Evolutionary conservation across 2,888 invertebrate species (phyloP).

Genomic region (Drosophila engyochracea): DNA sequence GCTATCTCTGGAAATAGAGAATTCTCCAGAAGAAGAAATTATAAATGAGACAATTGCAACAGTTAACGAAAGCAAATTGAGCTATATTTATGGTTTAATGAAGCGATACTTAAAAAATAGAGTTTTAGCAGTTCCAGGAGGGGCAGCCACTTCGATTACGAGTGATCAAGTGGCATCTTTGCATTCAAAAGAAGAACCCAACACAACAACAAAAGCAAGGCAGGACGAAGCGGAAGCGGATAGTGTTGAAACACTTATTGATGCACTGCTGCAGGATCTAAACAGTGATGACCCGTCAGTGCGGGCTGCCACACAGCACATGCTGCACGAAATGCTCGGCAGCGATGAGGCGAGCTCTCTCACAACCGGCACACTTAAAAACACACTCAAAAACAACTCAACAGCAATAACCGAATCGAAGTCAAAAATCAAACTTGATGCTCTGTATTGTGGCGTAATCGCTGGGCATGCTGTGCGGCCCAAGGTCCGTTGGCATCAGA

Average conservation of each 20-base stretch:
- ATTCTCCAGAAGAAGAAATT: not conserved
- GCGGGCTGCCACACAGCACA: not conserved
- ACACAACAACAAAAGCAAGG: not conserved
- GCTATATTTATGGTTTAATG: not conserved
- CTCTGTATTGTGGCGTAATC: conserved; percentile 14
- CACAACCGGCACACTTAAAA: not conserved
- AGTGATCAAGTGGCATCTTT: not conserved
- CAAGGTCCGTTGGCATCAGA: conserved; percentile 60
- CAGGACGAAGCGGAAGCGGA: not conserved
- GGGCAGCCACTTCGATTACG: not conserved
- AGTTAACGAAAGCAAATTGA: not conserved
- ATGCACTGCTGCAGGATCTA: conserved; percentile 23
- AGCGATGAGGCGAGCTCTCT: not conserved
- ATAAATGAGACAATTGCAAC: not conserved
- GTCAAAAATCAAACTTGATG: not conserved
- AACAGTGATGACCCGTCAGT: not conserved
- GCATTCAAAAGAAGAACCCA: too few species aligned
- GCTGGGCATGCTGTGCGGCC: conserved; percentile 42
- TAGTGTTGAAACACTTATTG: conserved; percentile 1
- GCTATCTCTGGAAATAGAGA: not conserved
- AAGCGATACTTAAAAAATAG: not conserved
- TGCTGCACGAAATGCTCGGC: conserved; percentile 11
- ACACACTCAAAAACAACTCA: too few species aligned
- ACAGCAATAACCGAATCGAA: not conserved
- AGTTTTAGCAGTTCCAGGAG: not conserved